Base-by-base conservation (phyloP, 2,797 vertebrate species). In the Chiroxiphia lanceolata region DNA sequence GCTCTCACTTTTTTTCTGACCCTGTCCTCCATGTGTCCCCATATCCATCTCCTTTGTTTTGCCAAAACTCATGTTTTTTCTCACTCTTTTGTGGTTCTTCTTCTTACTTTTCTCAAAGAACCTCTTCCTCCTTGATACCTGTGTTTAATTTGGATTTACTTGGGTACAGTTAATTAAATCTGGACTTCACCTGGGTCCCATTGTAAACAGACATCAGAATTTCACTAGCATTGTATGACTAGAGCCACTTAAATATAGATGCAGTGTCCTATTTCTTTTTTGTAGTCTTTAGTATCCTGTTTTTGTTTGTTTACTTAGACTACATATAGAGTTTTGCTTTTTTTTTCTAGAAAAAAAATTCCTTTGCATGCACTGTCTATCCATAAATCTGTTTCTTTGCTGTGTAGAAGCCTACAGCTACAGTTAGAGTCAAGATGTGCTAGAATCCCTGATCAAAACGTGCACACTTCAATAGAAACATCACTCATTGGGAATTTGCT, bases 391-490 rank as follows among this genome's bases (percentile, higher is more conserved):
- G 34, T 59, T 23, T 82, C 25, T 77, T 87, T 71, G 15, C 54
- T 85, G 10, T 54, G 31, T 40, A 65, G 61, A 64, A 90, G 18
- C 38, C 47, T 76, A 57, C 50, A 87, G 70, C 69, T 91, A 50
- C 14, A 20, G 31, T 19, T 72, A 65, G 61, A 95, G 54, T 69
- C 51, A 79, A 83, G 54, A 74, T 90, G 44, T 42, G 53, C 45
- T 36, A 65, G 86, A 87, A 89, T 70, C 50, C 12, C 53, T 85
- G 71, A 90, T 90, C 84, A 92, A 95, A 95, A 92, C 45, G 14
- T 0, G 0, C 9, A 31, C 19, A 68, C 42, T 83, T 96, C 82
- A 85, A 68, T 48, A 69, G 59, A 83, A 86, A 91, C 23, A 75
- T 86, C 69, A 38, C 19, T 92, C 82, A 42, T 15, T 51, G 47